Evolutionary conservation across 2,888 invertebrate species (phyloP).

Genomic region (Hirtodrosophila trivittata): DNA sequence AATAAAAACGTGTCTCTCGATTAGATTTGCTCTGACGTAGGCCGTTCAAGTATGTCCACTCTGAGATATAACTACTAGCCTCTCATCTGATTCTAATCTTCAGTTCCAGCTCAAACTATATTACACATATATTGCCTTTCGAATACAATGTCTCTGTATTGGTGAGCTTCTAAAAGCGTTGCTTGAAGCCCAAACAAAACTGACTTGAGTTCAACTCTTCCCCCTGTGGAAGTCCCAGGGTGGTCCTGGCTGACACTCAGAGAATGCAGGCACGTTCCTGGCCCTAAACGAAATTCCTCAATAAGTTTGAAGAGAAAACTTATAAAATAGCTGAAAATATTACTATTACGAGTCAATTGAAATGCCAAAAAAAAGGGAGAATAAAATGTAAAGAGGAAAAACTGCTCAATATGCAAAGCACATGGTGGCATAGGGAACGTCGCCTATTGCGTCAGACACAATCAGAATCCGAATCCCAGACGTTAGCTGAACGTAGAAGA

Average conservation of each 20-base stretch:
- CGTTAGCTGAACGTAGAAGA: conserved; percentile 10
- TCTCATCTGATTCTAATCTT: conserved; percentile 7
- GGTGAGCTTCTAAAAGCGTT: conserved; percentile 27
- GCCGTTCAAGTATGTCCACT: conserved; percentile 25
- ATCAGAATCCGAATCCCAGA: conserved; percentile 9
- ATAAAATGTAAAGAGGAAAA: conserved; percentile 6
- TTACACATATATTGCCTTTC: conserved; percentile 20
- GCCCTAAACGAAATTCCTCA: conserved; percentile 21
- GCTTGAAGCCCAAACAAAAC: conserved; percentile 4
- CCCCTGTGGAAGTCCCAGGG: conserved; percentile 5
- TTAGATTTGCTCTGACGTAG: conserved; percentile 51
- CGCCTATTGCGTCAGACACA: conserved; percentile 56
- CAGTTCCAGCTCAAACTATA: neutral
- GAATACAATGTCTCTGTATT: conserved; percentile 15
- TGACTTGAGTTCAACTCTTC: too few species aligned
- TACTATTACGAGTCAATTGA: conserved; percentile 2
- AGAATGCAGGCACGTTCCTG: conserved; percentile 35
- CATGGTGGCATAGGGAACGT: conserved; percentile 32
- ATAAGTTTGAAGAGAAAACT: conserved; percentile 7
- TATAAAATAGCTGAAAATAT: conserved; percentile 31
- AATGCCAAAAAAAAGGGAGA: conserved; percentile 20
- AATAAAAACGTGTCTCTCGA: conserved; percentile 23
- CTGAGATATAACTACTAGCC: neutral
- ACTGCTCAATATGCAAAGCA: conserved; percentile 64
- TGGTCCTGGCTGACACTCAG: conserved; percentile 30